These are phyloP conservation scores for Alethe diademata DNA, from an alignment of 2,113 vertebrate species.

Conservation along the genomic window DNA sequence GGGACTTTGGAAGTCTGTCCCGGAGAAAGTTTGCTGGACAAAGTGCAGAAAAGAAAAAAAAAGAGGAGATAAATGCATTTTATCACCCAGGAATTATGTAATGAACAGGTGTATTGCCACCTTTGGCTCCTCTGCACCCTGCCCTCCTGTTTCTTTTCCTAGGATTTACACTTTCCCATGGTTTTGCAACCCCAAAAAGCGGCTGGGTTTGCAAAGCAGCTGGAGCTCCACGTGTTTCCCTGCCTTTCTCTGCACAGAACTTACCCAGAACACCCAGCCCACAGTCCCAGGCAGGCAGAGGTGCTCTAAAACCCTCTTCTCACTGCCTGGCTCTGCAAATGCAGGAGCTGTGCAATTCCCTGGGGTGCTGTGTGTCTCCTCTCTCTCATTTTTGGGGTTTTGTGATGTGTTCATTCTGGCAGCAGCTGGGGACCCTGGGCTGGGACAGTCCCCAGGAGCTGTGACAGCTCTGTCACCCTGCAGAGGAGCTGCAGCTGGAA, in stretches of 20 bases:
- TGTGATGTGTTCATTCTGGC: background rate
- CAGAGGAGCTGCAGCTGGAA: background rate
- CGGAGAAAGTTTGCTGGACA: background rate
- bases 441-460: background rate
- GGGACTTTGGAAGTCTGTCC: background rate
- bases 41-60: background rate
- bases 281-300: background rate
- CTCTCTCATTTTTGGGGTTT: background rate
- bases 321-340: background rate
- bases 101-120: background rate
- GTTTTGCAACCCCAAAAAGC: background rate
- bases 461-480: background rate
- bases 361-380: fast-evolving
- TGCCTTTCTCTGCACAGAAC: background rate
- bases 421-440: too few relatives aligned
- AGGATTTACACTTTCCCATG: background rate
- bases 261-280: background rate
- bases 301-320: fast-evolving
- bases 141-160: background rate
- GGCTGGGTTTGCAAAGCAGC: background rate
- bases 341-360: background rate
- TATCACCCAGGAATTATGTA: background rate
- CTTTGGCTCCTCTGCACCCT: background rate
- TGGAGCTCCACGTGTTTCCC: background rate
- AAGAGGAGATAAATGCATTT: background rate